phyloP scores from a whole-genome alignment of 1,140 invertebrate species.

The Melanaphis sacchari region DNA sequence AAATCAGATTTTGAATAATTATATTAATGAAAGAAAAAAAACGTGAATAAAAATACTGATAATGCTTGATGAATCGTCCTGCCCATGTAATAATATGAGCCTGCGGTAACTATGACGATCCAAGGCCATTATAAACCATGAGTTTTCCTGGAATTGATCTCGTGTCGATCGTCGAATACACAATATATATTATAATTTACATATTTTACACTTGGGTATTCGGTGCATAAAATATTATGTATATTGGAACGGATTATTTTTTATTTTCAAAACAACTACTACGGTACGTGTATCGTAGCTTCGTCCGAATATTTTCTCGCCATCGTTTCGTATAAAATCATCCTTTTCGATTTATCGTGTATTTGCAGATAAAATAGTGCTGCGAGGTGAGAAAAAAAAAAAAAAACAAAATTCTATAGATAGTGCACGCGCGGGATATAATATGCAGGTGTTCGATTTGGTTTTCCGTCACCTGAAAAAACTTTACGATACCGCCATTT shows the following conservation, averaged over 20 bases:
- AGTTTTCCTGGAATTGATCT: not conserved
- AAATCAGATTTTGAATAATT: too few relatives aligned
- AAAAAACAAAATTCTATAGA: not conserved
- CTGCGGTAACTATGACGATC: not conserved
- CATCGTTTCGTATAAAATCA: not conserved
- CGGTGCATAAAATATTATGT: not conserved
- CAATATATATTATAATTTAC: slow-evolving; percentile 15
- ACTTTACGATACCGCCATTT: not conserved
- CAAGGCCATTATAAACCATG: not conserved
- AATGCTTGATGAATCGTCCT: not conserved
- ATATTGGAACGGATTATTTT: not conserved
- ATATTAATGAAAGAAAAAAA: too few relatives aligned
- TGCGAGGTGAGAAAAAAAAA: not conserved
- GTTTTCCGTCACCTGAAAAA: not conserved
- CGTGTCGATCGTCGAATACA: not conserved
- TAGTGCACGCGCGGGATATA: not conserved
- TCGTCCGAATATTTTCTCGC: not conserved
- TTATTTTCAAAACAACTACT: not conserved
- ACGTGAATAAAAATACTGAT: too few relatives aligned
- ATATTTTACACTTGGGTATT: not conserved
- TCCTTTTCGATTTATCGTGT: not conserved
- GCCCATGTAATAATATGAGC: not conserved
- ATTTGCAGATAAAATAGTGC: not conserved
- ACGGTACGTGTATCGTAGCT: not conserved
- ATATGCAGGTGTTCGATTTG: not conserved